These are phyloP conservation scores for Aquatica leii DNA, from an alignment of 2,888 invertebrate species.

Conservation along the genomic window DNA sequence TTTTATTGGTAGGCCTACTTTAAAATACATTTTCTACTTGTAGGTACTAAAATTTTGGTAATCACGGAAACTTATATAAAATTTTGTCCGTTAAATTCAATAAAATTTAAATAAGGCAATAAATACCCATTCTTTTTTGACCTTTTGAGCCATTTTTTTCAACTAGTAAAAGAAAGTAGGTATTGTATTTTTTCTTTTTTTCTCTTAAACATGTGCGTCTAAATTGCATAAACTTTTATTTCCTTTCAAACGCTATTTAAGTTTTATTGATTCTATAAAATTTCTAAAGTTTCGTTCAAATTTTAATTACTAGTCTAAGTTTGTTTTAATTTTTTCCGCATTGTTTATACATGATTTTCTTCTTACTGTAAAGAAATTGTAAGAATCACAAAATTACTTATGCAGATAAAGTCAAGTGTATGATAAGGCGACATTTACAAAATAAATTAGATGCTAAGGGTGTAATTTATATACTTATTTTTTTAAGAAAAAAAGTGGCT, in stretches of 20 bases:
- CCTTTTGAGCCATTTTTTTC: slow-evolving; percentile 20
- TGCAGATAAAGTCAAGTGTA: too few species aligned
- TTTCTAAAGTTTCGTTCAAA: too few species aligned
- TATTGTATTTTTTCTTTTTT: slow-evolving; percentile 9
- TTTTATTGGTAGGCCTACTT: slow-evolving; percentile 10
- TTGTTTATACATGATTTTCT: too few species aligned
- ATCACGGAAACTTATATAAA: slow-evolving; percentile 23
- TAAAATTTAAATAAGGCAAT: slow-evolving; percentile 29
- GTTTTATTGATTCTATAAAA: slow-evolving; percentile 9
- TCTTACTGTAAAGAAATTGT: too few species aligned
- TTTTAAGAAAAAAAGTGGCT: too few species aligned
- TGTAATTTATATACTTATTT: too few species aligned
- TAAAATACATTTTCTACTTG: slow-evolving; percentile 11
- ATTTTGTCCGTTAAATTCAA: slow-evolving; percentile 19
- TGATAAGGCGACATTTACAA: too few species aligned
- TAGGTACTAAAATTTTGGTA: slow-evolving; percentile 16
- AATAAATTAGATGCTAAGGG: too few species aligned
- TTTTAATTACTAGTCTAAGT: too few species aligned
- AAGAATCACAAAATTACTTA: too few species aligned
- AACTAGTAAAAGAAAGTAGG: slow-evolving; percentile 24
- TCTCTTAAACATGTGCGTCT: neutral
- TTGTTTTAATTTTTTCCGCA: too few species aligned
- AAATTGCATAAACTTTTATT: slow-evolving; percentile 4
- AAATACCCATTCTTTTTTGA: slow-evolving; percentile 21
- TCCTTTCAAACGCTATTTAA: neutral